These are phyloP conservation scores for Lophotis ruficrista DNA, from an alignment of 2,113 vertebrate species.

Conservation along the genomic window DNA sequence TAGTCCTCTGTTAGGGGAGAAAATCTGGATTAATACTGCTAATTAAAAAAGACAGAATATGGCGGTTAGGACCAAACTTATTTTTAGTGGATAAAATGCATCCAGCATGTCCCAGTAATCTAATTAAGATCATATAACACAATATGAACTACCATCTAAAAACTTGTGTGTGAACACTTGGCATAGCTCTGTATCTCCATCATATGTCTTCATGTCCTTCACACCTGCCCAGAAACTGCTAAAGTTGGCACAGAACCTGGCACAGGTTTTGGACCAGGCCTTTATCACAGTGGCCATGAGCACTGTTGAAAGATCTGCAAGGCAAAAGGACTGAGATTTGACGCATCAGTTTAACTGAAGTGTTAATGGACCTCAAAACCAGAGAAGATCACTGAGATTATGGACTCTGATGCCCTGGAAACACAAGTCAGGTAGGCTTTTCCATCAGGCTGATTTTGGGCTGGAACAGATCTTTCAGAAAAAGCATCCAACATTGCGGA, in stretches of 20 bases:
- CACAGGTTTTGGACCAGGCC: background rate
- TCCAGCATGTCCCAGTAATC: background rate
- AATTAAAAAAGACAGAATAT: background rate
- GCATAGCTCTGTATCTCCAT: background rate
- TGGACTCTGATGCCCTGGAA: background rate
- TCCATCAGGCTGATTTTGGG: background rate
- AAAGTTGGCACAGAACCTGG: background rate
- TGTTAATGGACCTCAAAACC: background rate
- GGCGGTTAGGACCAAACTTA: background rate
- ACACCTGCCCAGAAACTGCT: background rate
- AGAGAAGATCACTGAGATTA: background rate
- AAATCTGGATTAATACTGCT: background rate
- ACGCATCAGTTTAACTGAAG: background rate
- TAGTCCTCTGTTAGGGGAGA: background rate
- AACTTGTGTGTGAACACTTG: background rate
- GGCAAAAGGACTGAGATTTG: background rate
- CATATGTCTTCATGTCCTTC: background rate
- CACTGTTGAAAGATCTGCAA: background rate
- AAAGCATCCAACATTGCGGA: background rate
- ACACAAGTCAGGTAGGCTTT: background rate
- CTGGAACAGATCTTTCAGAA: background rate
- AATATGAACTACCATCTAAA: background rate
- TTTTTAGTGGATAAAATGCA: background rate
- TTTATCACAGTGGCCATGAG: background rate
- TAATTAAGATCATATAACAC: background rate